Evolutionary conservation across 2,888 invertebrate species (phyloP).

Genomic region (Esperia sulphurella): DNA sequence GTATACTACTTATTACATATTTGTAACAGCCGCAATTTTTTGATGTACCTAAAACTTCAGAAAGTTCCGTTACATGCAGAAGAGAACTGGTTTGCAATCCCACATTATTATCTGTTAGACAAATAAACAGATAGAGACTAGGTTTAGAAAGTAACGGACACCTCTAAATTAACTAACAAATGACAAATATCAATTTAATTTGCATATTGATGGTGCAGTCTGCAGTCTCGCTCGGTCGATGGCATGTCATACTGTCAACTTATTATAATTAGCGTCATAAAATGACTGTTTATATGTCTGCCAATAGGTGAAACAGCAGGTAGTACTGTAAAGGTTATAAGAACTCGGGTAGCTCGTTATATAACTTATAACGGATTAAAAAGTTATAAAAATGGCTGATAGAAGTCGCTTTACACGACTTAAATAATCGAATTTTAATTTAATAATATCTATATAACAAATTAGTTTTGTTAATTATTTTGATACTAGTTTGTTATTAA

Average conservation of each 20-base stretch:
- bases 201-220: conserved; percentile 3
- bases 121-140: background rate
- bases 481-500: too few relatives aligned
- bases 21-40: background rate
- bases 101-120: too few relatives aligned
- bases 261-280: conserved; percentile 2
- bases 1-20: background rate
- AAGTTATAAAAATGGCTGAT: too few relatives aligned
- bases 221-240: background rate
- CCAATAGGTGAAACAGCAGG: background rate
- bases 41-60: too few relatives aligned
- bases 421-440: too few relatives aligned
- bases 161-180: background rate
- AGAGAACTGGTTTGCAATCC: too few relatives aligned
- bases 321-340: background rate
- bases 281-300: background rate
- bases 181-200: conserved; percentile 1
- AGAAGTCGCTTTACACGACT: too few relatives aligned
- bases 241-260: background rate
- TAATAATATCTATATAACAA: too few relatives aligned
- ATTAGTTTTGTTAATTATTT: too few relatives aligned
- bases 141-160: conserved; percentile 1
- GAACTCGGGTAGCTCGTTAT: too few relatives aligned
- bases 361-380: too few relatives aligned
- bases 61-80: too few relatives aligned